Base-by-base conservation (phyloP, 2,113 vertebrate genomes). In the Triplophysa rosa region DNA sequence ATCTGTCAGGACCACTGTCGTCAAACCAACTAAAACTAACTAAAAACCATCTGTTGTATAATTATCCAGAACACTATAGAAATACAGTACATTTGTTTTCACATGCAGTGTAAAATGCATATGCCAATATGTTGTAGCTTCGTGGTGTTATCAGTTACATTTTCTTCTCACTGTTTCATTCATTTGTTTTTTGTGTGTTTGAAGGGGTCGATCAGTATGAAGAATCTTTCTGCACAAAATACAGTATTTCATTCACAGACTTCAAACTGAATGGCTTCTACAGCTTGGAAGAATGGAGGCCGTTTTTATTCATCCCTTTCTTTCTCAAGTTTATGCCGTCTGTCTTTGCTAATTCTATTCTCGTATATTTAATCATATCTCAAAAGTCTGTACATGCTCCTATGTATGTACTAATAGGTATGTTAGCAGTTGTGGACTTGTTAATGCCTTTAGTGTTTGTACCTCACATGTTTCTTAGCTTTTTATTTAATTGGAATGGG, bases 21-120 rank as follows among this genome's bases (percentile, higher is more conserved):
- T n/a, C n/a, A n/a, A n/a, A n/a, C n/a, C n/a, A n/a, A n/a, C n/a
- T n/a, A n/a, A n/a, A n/a, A n/a, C n/a, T n/a, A n/a, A 37, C 42
- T 45, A 11, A 45, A 2, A 11, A 45, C 9, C 42, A 1, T 45
- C 2, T 12, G 9, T 45, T 12, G 42, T 45, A 12, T 45, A 45
- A 45, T 45, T 11, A 16, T 83, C 77, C n/a, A 83, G 65, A 58
- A 83, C 73, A 37, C 33, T 37, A 6, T 12, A 88, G 82, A 62
- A 90, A 85, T 16, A 88, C n/a, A n/a, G n/a, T n/a, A n/a, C 69
- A 0, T 83, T 65, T 0, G 90, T 87, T 67, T 91, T 83, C 8
- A 78, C 59, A 49, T 81, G 88, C 88, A 82, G 89, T 26, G 86
- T 90, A 62, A 87, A 80, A 40, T 89, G 89, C 6, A 86, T 71